Evolutionary conservation across 2,888 invertebrate species (phyloP).

Genomic region (Xestia ashworthii): DNA sequence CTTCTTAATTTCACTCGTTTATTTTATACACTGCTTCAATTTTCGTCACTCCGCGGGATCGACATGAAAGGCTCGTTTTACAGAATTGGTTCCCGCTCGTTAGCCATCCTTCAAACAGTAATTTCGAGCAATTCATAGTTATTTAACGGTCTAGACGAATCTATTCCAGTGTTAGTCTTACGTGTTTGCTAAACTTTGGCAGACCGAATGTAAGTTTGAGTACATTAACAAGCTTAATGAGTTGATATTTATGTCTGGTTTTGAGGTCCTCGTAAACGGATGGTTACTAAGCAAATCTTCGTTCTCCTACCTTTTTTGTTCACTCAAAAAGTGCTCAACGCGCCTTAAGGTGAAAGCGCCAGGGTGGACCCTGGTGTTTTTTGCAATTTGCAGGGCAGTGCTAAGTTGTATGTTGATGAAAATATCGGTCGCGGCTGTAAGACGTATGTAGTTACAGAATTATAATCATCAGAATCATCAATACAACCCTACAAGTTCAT

Average conservation of each 20-base stretch:
- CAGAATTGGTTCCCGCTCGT: constrained; percentile 23
- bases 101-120: constrained; percentile 31
- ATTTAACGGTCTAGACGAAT: constrained; percentile 39
- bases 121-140: constrained; percentile 37
- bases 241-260: constrained; percentile 18
- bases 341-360: no score
- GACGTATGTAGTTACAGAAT: no score
- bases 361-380: no score
- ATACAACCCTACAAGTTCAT: no score
- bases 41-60: constrained; percentile 35
- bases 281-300: neutral
- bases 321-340: no score
- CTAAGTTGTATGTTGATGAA: no score
- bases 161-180: constrained; percentile 5
- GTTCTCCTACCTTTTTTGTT: no score
- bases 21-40: constrained; percentile 25
- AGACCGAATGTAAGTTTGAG: constrained; percentile 9
- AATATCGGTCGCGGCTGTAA: no score
- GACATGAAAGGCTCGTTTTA: constrained; percentile 12
- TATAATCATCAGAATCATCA: no score
- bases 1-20: constrained; percentile 47
- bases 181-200: constrained; percentile 15
- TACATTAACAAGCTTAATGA: neutral
- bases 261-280: neutral
- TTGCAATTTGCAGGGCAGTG: no score